Evolutionary conservation across 2,113 vertebrate species (phyloP).

Genomic region (Gnathonemus echidnorhynchus): DNA sequence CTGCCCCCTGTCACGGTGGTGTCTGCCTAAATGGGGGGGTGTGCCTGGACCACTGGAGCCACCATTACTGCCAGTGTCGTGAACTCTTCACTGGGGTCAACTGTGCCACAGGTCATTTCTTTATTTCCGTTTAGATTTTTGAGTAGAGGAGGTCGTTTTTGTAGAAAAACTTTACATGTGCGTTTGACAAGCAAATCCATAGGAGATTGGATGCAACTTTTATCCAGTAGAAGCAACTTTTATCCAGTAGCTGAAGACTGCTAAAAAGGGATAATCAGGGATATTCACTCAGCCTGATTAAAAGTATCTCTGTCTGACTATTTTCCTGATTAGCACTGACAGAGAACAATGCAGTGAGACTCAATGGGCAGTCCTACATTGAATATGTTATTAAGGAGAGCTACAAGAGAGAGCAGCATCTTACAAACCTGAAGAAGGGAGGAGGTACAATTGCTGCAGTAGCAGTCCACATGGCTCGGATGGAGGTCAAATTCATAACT

Average conservation of each 20-base stretch:
- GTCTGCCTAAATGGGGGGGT: constrained; percentile 55
- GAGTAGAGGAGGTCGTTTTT: not conserved
- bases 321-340: constrained; percentile 44
- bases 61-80: constrained; percentile 56
- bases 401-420: constrained; percentile 51
- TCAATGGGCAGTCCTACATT: constrained; percentile 48
- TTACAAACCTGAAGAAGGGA: constrained; percentile 34
- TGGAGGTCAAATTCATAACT: constrained; percentile 57
- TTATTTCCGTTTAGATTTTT: not conserved
- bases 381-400: constrained; percentile 60
- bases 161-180: not conserved
- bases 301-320: not conserved
- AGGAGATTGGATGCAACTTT: not conserved
- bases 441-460: not conserved
- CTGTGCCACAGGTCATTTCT: constrained; percentile 51
- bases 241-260: not conserved
- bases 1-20: constrained; percentile 41
- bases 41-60: constrained; percentile 60
- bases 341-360: constrained; percentile 47
- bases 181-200: not conserved
- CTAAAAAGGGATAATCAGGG: not conserved
- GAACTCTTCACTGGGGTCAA: constrained; percentile 50
- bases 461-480: constrained; percentile 14
- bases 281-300: not conserved
- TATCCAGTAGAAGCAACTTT: not conserved